Evolutionary conservation across 2,797 vertebrate species (phyloP), one percentile per base, ranked within the genome.

Genomic region (Microchirus variegatus): DNA sequence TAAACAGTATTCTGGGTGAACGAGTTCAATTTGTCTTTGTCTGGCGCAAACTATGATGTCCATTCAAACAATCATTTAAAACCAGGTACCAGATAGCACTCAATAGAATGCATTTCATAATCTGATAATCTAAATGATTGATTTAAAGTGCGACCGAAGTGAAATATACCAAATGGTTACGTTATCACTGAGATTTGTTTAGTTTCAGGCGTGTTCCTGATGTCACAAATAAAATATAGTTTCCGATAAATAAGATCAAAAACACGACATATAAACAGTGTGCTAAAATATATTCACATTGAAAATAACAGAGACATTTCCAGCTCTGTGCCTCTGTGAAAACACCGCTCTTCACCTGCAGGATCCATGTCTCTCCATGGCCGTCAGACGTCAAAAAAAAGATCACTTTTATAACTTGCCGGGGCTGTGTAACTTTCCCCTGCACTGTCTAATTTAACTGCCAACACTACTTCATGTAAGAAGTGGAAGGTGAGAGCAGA

Each of bases 391-490:
- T 56, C 35, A 49, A 60, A 16, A 16, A 54, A 46, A 58, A 43
- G 26, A 53, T n/a, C 51, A 31, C 47, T 46, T 63, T 44, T 31
- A 63, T 59, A 56, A 64, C 45, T 47, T 42, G 35, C 22, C 8
- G 31, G 5, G 56, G 44, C 41, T 42, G 47, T 42, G 55, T 48
- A 61, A 63, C 53, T 42, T 52, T 57, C 46, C 18, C 73, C 70
- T 57, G 52, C 38, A 63, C 50, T 58, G 59, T 52, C 15, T 59
- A 36, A 67, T 61, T 45, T 58, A 67, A 46, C 43, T 63, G 59
- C 59, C 59, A 61, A 62, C 47, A 57, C 43, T 35, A 71, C 55
- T 55, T 62, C 35, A 38, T 67, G 51, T 62, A 58, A 49, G 22
- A 31, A 31, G 31, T 31, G 31, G 7, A 31, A 31, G 31, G 31